Evolutionary conservation across 1,140 invertebrate genomes (phyloP), one percentile per base, ranked within the genome.

Genomic region (Tigriopus japonicus): DNA sequence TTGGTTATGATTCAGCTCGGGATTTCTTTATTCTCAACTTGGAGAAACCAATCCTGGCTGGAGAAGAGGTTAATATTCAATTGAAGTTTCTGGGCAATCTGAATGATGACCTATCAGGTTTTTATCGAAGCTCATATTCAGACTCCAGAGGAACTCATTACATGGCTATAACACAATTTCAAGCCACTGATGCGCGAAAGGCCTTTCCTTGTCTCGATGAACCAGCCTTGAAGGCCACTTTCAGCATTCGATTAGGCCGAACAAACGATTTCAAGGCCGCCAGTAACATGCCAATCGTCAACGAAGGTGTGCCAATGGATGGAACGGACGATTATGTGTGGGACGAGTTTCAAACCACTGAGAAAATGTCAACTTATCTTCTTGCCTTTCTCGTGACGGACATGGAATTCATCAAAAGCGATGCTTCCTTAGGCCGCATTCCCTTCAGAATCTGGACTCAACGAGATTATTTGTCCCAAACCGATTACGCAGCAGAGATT

Each of bases 131-230:
- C 55, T n/a, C 43, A 13, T 61, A 54, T 24, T 41, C 12, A 24
- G 15, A 79, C 79, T 69, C 61, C 41, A 73, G 68, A 0, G 80
- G 80, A 65, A 68, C 76, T 68, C 82, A 84, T 58, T 87, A 78
- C 76, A 69, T 83, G 63, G 80, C 74, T 0, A 78, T 79, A 0
- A 87, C 86, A 0, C 86, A 92, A 65, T 90, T 93, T 68, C 79
- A 90, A 65, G 83, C 86, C 0, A 78, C 80, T 10, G 78, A 84
- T 65, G 88, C 89, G 0, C 76, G 89, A 41, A 74, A 79, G 64
- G 86, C 85, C 0, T 93, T 92, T 67, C 89, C 89, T 1, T 89
- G 85, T 67, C 91, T 88, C 68, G 88, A 93, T 66, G 88, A 93
- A 65, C 89, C 89, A 0, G 72, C 76, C 10, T 85, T 87, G 63